phyloP scores from a whole-genome alignment of 2,797 vertebrate species.

The Furcifer pardalis region DNA sequence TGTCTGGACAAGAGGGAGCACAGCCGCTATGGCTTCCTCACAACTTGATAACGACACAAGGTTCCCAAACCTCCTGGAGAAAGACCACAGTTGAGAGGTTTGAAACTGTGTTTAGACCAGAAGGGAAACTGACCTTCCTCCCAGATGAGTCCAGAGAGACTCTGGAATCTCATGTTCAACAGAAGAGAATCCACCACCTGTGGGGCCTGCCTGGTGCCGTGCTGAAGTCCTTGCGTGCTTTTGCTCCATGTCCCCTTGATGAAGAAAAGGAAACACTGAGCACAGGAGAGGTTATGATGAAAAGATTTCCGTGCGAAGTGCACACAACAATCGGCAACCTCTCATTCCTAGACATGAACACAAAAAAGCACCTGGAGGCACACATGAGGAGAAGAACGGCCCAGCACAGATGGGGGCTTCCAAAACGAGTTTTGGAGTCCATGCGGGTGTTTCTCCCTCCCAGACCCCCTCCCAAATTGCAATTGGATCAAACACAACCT shows the following conservation, averaged over 20 bases:
- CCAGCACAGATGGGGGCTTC: background rate
- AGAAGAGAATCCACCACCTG: slow-evolving; percentile 55
- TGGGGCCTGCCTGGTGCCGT: slow-evolving; percentile 62
- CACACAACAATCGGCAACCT: background rate
- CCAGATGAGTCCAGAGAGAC: slow-evolving; percentile 5
- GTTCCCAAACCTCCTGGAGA: too few species aligned
- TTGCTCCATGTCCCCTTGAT: background rate
- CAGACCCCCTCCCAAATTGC: too few species aligned
- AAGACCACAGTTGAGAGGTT: too few species aligned
- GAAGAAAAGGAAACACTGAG: too few species aligned
- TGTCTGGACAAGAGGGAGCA: fast-evolving
- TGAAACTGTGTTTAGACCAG: background rate
- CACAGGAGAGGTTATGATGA: background rate
- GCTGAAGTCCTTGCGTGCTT: slow-evolving; percentile 30
- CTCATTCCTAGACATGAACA: too few species aligned
- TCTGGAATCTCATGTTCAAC: slow-evolving; percentile 58
- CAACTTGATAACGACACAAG: too few species aligned
- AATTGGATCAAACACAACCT: too few species aligned
- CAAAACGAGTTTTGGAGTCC: background rate
- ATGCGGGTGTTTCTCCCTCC: background rate
- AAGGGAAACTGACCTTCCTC: slow-evolving; percentile 22
- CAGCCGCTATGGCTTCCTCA: too few species aligned
- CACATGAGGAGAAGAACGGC: background rate
- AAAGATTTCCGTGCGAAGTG: background rate
- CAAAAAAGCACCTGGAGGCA: background rate